Evolutionary conservation across 2,888 invertebrate genomes (phyloP), one percentile per base, ranked within the genome.

Genomic region (Gymnoscelis rufifasciata): DNA sequence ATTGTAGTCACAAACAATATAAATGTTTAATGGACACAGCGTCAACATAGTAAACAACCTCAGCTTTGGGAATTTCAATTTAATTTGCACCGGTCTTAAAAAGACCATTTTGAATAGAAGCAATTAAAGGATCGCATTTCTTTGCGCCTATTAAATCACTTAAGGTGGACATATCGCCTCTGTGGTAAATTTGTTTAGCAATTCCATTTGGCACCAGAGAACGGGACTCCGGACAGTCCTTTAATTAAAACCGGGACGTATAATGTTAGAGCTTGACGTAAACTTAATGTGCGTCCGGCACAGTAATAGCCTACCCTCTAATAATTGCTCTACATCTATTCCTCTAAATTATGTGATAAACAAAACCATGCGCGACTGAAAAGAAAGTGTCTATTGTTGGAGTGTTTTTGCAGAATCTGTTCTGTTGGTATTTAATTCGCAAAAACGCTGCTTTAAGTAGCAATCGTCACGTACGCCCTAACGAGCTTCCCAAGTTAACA

Each of bases 141-240:
- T 84, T 86, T 77, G 78, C 83, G 83, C 80, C 84, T 82, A 84
- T 87, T 88, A 88, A 88, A 88, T 88, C 87, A 88, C 87, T 88
- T 86, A 82, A 86, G 87, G 87, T 88, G 87, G 87, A 88, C 87
- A 86, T 81, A 81, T 81, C 74, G 83, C 75, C 72, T 61, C 59
- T 77, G 84, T 78, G 83, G 86, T 80, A 79, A 86, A 87, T 88
- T 88, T 88, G 87, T 86, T 88, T 82, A 82, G 87, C 79, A 84
- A 88, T 88, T 87, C 83, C 87, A 82, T 86, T 83, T 79, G 79
- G 79, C 79, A 74, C 68, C 71, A 71, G 68, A 68, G 64, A 52
- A 55, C 55, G 53, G 71, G 68, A 68, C 64, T 67, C 64, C 72
- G 84, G 83, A 71, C 82, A 82, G 84, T 83, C 84, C 84, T 83